Conservation (phyloP, 2,113 vertebrate species). For the Sceloporus undulatus region DNA sequence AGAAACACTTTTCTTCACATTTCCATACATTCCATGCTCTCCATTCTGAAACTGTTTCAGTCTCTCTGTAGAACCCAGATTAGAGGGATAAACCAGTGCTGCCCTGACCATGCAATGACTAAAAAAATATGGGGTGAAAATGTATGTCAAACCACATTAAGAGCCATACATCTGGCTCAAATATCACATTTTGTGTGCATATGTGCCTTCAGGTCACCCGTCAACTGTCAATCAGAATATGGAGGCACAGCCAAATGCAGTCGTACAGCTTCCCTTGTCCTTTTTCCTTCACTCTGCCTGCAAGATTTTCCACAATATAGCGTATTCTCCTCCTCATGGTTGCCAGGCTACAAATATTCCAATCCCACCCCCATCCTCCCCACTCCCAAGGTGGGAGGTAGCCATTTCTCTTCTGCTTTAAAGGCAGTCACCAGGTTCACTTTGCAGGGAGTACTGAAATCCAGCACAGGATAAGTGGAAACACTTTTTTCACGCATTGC, state of each 20-base stretch:
- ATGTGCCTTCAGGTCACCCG: too few relatives aligned
- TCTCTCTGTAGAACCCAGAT: background rate
- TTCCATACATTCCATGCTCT: background rate
- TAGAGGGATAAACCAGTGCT: background rate
- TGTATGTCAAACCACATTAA: background rate
- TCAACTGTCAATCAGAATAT: background rate
- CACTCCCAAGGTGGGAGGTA: background rate
- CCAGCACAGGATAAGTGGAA: too few relatives aligned
- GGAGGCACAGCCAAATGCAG: background rate
- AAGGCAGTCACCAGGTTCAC: background rate
- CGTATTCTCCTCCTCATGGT: background rate
- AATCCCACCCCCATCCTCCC: background rate
- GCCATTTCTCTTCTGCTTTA: background rate
- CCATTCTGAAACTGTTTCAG: background rate
- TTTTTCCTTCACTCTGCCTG: background rate
- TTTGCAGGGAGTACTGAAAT: background rate
- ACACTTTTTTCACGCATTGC: background rate
- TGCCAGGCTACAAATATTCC: conserved; percentile 34
- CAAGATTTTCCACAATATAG: conserved; percentile 11
- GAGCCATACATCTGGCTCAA: background rate
- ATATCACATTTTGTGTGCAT: background rate
- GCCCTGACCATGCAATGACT: background rate
- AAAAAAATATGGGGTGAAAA: background rate
- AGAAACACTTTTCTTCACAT: background rate
- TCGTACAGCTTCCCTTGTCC: background rate